phyloP scores from a whole-genome alignment of 2,888 invertebrate genomes.

The Ochropacha duplaris region DNA sequence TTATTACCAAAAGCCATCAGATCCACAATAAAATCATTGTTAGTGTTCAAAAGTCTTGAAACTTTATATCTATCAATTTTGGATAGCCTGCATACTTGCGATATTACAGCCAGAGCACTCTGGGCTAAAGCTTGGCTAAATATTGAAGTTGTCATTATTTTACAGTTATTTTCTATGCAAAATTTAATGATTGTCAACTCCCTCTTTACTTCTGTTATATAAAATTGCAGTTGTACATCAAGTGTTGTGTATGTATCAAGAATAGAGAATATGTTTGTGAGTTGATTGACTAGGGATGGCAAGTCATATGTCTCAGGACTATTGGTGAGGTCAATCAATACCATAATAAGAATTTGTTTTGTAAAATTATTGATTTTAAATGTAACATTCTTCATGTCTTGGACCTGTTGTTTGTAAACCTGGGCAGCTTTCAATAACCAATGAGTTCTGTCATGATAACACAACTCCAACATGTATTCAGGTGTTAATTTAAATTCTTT shows the following conservation, averaged over 20 bases:
- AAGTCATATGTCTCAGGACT: slow-evolving; percentile 74
- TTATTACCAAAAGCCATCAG: slow-evolving; percentile 54
- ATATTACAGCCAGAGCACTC: slow-evolving; percentile 76
- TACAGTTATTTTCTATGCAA: slow-evolving; percentile 76
- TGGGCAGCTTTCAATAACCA: slow-evolving; percentile 77
- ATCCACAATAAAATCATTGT: slow-evolving; percentile 71
- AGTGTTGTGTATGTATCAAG: slow-evolving; percentile 69
- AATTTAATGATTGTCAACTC: slow-evolving; percentile 76
- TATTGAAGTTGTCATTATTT: slow-evolving; percentile 77
- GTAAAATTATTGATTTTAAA: slow-evolving; percentile 78
- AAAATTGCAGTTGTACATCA: slow-evolving; percentile 73
- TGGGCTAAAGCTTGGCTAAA: slow-evolving; percentile 72
- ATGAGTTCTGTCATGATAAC: slow-evolving; percentile 74
- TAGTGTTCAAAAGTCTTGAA: slow-evolving; percentile 70
- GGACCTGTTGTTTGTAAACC: slow-evolving; percentile 69
- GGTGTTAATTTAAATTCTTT: slow-evolving; percentile 74
- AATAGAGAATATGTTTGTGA: slow-evolving; percentile 76
- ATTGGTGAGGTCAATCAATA: slow-evolving; percentile 75
- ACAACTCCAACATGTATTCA: slow-evolving; percentile 78
- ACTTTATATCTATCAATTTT: slow-evolving; percentile 79
- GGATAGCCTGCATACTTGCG: slow-evolving; percentile 76
- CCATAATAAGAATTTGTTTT: slow-evolving; percentile 77
- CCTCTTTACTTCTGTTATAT: slow-evolving; percentile 76
- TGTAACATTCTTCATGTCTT: slow-evolving; percentile 74
- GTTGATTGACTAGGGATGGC: slow-evolving; percentile 68